Base-by-base conservation (phyloP, 2,888 invertebrate species). In the Pomacea canaliculata region DNA sequence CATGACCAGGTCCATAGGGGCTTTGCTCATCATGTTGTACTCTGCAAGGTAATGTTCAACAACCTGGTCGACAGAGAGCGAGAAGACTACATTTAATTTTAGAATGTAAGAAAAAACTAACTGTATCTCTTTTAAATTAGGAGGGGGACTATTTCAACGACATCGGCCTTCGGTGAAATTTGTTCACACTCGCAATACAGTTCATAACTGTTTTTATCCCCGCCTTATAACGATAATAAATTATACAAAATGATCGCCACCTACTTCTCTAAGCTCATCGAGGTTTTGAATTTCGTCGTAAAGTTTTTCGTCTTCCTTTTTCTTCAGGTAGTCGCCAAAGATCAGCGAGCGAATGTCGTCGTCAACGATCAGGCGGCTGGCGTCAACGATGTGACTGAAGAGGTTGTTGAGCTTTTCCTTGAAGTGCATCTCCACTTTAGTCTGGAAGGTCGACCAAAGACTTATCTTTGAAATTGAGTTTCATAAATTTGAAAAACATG, bases 1-100 rank as follows among this genome's bases (percentile, higher is more conserved):
- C 86, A 91, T 86, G 70, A 91, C 91, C 49, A 91, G 86, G 76
- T 89, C 88, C 90, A 91, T 90, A 0, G 89, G 90, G n/a, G 90
- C 88, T 80, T 89, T 91, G 79, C 86, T 88, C 85, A 88, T 88
- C 77, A 86, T 77, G 81, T 91, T 91, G 79, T 89, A 91, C 49
- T 91, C 91, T 66, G 90, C 90, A 75, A 91, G 82, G 76, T 87
- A 89, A 49, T 82, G 83, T 77, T 90, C 89, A 79, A 90, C 88
- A 51, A 83, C 84, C 89, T 89, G 81, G 0, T 56, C 51, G 12
- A 16, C 51, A 56, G 80, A 76, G 66, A 48, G 56, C 48, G 16
- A 66, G 27, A 46, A n/a, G 18, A 73, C 13, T 7, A 56, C 2
- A 56, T 13, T 10, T 4, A 51, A 13, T 16, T 1, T 51, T 51